A percentile compares a stretch with the other conserved stretches of the same genome.
Evolutionary conservation across 2,797 vertebrate genomes (phyloP).

Genomic region (Pseudochirops corinnae): DNA sequence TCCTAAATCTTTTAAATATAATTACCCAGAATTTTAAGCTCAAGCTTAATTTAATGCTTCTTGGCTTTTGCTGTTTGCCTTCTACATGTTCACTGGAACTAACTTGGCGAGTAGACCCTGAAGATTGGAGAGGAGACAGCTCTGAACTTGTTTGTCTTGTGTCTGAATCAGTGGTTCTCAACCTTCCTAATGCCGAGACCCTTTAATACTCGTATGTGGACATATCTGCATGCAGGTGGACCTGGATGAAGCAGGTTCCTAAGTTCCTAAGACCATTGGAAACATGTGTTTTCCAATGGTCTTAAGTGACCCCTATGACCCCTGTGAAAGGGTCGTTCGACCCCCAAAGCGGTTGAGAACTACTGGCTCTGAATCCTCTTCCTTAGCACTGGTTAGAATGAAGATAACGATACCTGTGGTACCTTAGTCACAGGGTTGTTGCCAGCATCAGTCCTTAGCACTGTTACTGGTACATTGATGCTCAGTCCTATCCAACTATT

Average conservation of each 20-base stretch:
- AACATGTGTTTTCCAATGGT: too few relatives aligned
- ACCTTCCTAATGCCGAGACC: too few relatives aligned
- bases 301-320: too few relatives aligned
- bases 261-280: too few relatives aligned
- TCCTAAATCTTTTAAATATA: neutral
- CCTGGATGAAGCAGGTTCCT: too few relatives aligned
- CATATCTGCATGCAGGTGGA: too few relatives aligned
- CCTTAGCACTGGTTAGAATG: neutral
- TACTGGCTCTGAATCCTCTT: neutral
- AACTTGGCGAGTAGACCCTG: neutral
- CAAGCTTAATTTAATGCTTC: neutral
- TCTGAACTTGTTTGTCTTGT: neutral
- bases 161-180: neutral
- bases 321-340: too few relatives aligned
- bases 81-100: neutral
- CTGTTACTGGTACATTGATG: neutral
- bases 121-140: neutral
- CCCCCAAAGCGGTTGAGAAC: too few relatives aligned
- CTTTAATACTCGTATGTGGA: too few relatives aligned
- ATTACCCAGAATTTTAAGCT: neutral
- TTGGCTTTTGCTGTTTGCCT: neutral
- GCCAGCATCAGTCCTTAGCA: constrained; percentile 8
- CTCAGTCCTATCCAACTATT: neutral
- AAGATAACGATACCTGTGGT: neutral
- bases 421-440: neutral